These are phyloP conservation scores for Eidolon helvum DNA, from an alignment of 2,113 vertebrate genomes.

Conservation along the genomic window DNA sequence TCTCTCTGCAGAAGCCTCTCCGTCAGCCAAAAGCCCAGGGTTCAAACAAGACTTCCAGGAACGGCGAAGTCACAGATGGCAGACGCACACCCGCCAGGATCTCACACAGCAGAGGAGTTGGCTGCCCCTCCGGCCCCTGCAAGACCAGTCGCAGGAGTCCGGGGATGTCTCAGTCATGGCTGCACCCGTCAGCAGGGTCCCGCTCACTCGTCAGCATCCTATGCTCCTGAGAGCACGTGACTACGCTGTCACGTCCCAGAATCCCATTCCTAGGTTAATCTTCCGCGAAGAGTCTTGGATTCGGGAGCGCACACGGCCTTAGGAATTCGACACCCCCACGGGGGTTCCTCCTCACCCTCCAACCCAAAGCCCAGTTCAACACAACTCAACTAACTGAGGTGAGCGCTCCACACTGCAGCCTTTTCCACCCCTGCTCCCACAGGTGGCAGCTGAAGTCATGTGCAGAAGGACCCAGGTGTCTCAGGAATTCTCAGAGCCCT, in stretches of 20 bases:
- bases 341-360: constrained; percentile 5
- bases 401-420: not conserved
- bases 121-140: not conserved
- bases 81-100: not conserved
- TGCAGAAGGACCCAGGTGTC: constrained; percentile 18
- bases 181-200: not conserved
- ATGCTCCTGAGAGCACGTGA: not conserved
- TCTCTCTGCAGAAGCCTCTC: not conserved
- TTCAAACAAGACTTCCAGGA: constrained; percentile 26
- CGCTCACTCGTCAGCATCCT: not conserved
- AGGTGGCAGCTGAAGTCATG: constrained; percentile 67
- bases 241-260: not conserved
- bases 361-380: not conserved
- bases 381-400: not conserved
- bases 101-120: not conserved
- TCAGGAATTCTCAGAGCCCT: constrained; percentile 35
- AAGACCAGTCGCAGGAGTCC: not conserved
- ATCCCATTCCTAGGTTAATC: not conserved
- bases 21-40: not conserved
- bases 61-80: not conserved
- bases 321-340: not conserved
- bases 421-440: constrained; percentile 36
- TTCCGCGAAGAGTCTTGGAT: constrained; percentile 34
- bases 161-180: not conserved
- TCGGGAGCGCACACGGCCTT: not conserved